Base-by-base conservation (phyloP, 1,140 invertebrate species). In the Caerostris extrusa region DNA sequence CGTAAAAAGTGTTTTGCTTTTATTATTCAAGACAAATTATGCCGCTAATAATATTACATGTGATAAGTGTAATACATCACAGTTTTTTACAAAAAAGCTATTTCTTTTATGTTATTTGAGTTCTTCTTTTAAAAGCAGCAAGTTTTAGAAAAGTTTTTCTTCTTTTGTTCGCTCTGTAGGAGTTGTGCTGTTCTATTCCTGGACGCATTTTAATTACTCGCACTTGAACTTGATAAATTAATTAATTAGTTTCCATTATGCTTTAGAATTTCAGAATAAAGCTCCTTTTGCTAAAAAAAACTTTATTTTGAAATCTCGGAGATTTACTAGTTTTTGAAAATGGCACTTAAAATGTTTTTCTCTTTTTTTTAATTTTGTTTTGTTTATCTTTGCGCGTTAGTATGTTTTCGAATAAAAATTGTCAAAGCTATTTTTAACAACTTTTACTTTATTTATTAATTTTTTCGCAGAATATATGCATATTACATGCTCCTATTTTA, bases 191-290 rank as follows among this genome's bases (percentile, higher is more conserved):
- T 88, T 88, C 67, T 88, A 19, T 88, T 88, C 60, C 86, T 53
- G n/a, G 0, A 19, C 61, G 77, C 53, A 14, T 91, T 91, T 91
- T 91, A 91, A 91, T 91, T 91, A 91, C 77, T n/a, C 82, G 50
- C 90, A 19, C 57, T 61, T 58, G 19, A 91, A 82, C 56, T 61
- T 91, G 71, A 91, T 82, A 82, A 91, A 91, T 91, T 83, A 91
- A 91, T 91, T 91, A 81, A 91, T 91, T 91, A 91, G 57, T 91
- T 83, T 64, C 82, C 71, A 91, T 91, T 91, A 85, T 85, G 83
- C 88, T 57, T 77, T 58, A 34, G 34, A 64, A 64, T 50, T 77
- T 19, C 8, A 3, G 14, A 50, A 7, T 77, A 50, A 12, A 50
- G 71, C 10, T 64, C 61, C 61, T 64, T 64, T 64, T 17, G 61